Percentiles rank a stretch among this genome's conserved stretches.
These are phyloP conservation scores for Columba guinea DNA, from an alignment of 2,797 vertebrate genomes.

Conservation along the genomic window DNA sequence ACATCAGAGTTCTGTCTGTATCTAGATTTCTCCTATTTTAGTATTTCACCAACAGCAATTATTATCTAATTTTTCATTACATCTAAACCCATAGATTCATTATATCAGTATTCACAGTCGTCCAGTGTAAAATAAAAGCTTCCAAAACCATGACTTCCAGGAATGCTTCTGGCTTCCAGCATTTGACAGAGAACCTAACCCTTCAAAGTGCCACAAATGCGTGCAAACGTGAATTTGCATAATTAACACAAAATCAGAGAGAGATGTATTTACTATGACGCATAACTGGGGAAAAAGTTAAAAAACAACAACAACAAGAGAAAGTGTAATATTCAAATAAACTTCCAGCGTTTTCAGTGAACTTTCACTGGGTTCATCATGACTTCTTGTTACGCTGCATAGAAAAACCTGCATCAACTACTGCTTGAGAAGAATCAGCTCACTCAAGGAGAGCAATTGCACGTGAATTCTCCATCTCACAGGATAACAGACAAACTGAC, in stretches of 20 bases:
- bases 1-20: neutral
- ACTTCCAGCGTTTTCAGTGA: neutral
- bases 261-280: neutral
- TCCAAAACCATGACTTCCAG: neutral
- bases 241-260: neutral
- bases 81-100: accelerated
- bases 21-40: neutral
- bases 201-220: neutral
- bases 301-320: neutral
- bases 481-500: neutral
- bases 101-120: neutral
- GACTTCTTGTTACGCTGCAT: neutral
- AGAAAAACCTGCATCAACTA: neutral
- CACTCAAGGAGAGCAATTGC: neutral
- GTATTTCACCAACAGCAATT: neutral
- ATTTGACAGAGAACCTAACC: neutral
- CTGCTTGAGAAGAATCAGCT: neutral
- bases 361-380: neutral
- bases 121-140: neutral
- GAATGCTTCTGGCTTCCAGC: neutral
- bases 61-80: neutral
- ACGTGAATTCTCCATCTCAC: neutral
- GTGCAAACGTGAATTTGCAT: accelerated
- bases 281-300: neutral
- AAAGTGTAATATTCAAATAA: neutral